Evolutionary conservation across 2,113 vertebrate genomes (phyloP).

Genomic region (Mirounga angustirostris): DNA sequence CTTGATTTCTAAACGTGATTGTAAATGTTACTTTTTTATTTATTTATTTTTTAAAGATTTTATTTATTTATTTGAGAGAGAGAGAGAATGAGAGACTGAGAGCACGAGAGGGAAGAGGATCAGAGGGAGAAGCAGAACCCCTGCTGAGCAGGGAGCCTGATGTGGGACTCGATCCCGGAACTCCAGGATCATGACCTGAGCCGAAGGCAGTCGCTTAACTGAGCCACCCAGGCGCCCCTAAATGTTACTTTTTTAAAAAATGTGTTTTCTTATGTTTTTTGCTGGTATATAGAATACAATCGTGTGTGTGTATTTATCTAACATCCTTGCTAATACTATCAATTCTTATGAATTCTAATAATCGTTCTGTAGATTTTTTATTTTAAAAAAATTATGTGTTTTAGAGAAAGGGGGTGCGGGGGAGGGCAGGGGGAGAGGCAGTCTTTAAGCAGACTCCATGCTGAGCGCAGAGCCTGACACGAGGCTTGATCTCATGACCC

Average conservation of each 20-base stretch:
- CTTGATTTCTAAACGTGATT: constrained; percentile 24
- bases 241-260: neutral
- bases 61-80: too few relatives aligned
- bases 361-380: constrained; percentile 7
- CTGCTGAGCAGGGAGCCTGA: too few relatives aligned
- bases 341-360: constrained; percentile 27
- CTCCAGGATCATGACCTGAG: too few relatives aligned
- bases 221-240: neutral
- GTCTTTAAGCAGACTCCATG: neutral
- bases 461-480: neutral
- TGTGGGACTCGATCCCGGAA: too few relatives aligned
- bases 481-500: neutral
- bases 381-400: neutral
- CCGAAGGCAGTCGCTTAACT: too few relatives aligned
- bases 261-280: neutral
- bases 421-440: neutral
- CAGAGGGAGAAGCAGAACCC: too few relatives aligned
- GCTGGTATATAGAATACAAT: neutral
- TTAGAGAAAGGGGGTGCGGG: neutral
- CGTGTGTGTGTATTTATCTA: neutral
- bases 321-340: neutral
- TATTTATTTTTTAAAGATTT: too few relatives aligned
- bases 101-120: too few relatives aligned
- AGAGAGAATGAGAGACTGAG: too few relatives aligned
- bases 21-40: neutral